Conservation (phyloP, 2,797 vertebrate genomes). For the Falco rusticolus region DNA sequence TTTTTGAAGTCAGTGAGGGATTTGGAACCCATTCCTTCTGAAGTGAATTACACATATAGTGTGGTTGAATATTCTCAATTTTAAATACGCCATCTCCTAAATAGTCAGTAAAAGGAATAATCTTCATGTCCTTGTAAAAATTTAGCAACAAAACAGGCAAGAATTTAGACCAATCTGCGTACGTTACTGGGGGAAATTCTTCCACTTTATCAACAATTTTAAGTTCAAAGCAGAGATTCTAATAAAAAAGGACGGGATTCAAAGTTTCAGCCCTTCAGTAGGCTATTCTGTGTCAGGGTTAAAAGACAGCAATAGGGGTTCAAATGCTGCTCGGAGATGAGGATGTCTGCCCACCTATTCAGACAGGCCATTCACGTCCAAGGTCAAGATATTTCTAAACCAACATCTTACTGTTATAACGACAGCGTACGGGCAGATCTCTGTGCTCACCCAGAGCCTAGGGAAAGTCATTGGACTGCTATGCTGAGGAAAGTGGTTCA, state of each 20-base stretch:
- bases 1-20: neutral
- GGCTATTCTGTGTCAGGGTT: neutral
- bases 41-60: neutral
- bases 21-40: neutral
- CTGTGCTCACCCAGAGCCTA: neutral
- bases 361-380: neutral
- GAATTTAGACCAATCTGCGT: neutral
- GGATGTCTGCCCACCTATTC: neutral
- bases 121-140: neutral
- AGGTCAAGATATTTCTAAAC: neutral
- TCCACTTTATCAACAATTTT: neutral
- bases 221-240: neutral
- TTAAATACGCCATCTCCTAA: neutral
- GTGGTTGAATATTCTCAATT: neutral
- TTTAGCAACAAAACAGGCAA: neutral
- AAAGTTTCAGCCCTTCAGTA: neutral
- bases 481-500: rapidly evolving
- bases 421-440: neutral
- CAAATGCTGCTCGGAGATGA: neutral
- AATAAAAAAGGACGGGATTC: neutral
- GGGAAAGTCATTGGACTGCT: neutral
- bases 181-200: neutral
- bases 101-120: neutral
- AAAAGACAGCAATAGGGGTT: neutral
- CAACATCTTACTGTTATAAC: neutral